Evolutionary conservation across 2,888 invertebrate species (phyloP).

Genomic region (Erebia ligea): DNA sequence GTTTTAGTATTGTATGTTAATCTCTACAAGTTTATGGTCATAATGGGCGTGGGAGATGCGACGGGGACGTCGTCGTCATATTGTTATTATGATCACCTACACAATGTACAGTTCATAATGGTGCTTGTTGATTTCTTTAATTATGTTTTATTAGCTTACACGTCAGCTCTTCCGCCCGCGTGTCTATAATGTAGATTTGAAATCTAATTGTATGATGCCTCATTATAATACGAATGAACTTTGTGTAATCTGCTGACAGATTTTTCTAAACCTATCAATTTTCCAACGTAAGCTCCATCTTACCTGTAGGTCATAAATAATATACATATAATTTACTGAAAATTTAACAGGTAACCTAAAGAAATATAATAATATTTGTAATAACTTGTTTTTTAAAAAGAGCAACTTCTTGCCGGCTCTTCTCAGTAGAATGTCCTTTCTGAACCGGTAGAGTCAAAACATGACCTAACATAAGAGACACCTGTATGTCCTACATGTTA

Average conservation of each 20-base stretch:
- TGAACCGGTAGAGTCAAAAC: too few species aligned
- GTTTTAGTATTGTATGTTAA: constrained; percentile 74
- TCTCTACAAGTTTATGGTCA: constrained; percentile 61
- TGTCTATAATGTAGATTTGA: not conserved
- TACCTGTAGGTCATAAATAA: not conserved
- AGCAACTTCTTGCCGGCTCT: too few species aligned
- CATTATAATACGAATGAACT: not conserved
- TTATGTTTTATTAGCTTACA: constrained; percentile 16
- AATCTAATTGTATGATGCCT: not conserved
- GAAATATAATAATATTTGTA: too few species aligned
- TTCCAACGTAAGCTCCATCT: not conserved
- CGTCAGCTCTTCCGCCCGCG: constrained; percentile 2
- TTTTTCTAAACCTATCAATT: not conserved
- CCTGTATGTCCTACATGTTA: too few species aligned
- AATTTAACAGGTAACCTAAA: too few species aligned
- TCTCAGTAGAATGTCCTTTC: too few species aligned
- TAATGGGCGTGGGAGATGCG: constrained; percentile 63
- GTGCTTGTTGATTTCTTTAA: constrained; percentile 26
- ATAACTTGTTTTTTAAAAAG: too few species aligned
- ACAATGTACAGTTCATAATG: constrained; percentile 22
- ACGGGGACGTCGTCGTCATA: constrained; percentile 22
- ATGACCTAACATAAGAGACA: too few species aligned
- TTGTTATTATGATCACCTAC: constrained; percentile 26
- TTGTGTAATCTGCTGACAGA: too few species aligned
- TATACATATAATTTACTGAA: too few species aligned